Evolutionary conservation across 37 sponge, comb jelly and placozoan genomes (phyloP), one percentile per base, ranked within the genome.

Genomic region (Eunapius fragilis): DNA sequence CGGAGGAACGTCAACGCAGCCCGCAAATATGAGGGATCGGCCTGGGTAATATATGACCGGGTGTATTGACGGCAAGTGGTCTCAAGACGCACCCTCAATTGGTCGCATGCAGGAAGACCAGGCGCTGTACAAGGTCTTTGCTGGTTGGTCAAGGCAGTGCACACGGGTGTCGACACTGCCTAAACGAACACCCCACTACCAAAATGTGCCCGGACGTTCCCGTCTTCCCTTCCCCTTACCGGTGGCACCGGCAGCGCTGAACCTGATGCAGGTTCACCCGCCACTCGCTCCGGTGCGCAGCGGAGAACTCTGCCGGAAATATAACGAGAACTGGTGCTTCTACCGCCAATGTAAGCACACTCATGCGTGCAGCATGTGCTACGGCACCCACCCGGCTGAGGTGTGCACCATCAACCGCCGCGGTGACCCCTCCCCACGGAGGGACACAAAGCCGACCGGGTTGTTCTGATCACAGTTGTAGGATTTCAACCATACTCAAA

Each of bases 31-130:
- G 49, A 78, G 41, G 47, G 33, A 45, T 49, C 25, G 2, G 26
- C 26, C 22, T 82, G 83, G 83, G 73, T 82, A 3, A 33, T 45
- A 2, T 82, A 82, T 26, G 83, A 82, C 38, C 1, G 17, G 13
- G 31, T 23, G 74, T 70, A 35, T 33, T 74, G 83, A 9, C 37
- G 73, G 25, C 22, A 71, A 30, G 83, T 74, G 2, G 74, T 48
- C 12, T 5, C 28, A 5, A 33, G 26, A 2, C 13, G 32, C 38
- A 25, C 38, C 9, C 45, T 82, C 2, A 48, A 82, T 47, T 82
- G 83, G 83, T 70, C 48, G 19, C 23, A n/a, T n/a, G n/a, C n/a
- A n/a, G 3, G 27, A 36, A 2, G 74, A 82, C 9, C 37, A 14
- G 19, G 26, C 26, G 5, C 49, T 82, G 10, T 82, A 72, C 73